Evolutionary conservation across 2,888 invertebrate species (phyloP).

Genomic region (Caenorhabditis panamensis): DNA sequence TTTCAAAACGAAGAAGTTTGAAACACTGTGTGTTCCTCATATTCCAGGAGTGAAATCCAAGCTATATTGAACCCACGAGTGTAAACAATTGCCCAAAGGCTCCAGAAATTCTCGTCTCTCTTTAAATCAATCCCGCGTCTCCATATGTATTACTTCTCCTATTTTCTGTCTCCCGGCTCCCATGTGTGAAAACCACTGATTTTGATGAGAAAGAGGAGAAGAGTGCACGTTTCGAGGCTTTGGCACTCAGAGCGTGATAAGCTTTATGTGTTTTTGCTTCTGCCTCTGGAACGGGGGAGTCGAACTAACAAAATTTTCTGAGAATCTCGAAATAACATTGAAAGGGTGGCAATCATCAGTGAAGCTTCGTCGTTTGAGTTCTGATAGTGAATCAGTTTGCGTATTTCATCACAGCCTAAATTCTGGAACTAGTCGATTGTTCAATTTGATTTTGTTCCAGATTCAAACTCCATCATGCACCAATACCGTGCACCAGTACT

Average conservation of each 20-base stretch:
- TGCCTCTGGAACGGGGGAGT: neutral
- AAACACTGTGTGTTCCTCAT: slow-evolving; percentile 13
- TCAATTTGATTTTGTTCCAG: too few species aligned
- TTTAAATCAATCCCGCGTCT: slow-evolving; percentile 6
- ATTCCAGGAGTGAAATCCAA: slow-evolving; percentile 46
- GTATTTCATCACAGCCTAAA: too few species aligned
- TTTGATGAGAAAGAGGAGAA: neutral
- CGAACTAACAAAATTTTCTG: neutral
- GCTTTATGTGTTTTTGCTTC: neutral
- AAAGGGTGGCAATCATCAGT: too few species aligned
- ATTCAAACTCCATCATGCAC: too few species aligned
- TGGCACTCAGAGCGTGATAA: neutral
- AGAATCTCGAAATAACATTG: too few species aligned
- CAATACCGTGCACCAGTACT: slow-evolving; percentile 8
- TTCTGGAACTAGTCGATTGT: too few species aligned
- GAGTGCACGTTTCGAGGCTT: neutral
- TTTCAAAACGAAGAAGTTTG: neutral
- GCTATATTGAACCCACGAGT: slow-evolving; percentile 35
- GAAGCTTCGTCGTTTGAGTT: too few species aligned
- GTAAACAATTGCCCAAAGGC: slow-evolving; percentile 42
- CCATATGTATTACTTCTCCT: slow-evolving; percentile 4
- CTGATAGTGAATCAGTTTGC: too few species aligned
- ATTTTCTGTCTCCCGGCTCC: neutral
- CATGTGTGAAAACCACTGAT: neutral
- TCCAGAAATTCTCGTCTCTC: slow-evolving; percentile 12